A percentile compares a stretch with the other conserved stretches of the same genome.
Evolutionary conservation across 2,113 vertebrate species (phyloP).

Genomic region (Eurypyga helias): DNA sequence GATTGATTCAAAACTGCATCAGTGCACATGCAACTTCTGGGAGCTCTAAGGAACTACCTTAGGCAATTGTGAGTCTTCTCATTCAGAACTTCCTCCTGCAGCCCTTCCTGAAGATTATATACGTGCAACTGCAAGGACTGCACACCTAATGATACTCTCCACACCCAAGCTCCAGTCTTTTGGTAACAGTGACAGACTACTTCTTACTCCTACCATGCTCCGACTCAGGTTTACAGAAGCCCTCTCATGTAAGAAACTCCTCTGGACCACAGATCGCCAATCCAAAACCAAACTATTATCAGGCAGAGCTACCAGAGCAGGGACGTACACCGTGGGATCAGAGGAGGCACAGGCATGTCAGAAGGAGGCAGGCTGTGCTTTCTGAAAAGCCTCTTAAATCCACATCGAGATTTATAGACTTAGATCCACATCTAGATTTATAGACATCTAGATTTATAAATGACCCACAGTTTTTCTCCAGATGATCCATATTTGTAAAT

Average conservation of each 20-base stretch:
- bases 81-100: neutral
- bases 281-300: neutral
- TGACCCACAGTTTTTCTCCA: neutral
- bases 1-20: neutral
- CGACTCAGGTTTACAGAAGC: neutral
- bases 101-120: neutral
- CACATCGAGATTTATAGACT: no score
- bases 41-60: neutral
- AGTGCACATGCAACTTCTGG: neutral
- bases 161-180: neutral
- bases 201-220: neutral
- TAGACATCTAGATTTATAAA: neutral
- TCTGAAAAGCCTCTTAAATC: no score
- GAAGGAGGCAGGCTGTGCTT: neutral
- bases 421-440: no score
- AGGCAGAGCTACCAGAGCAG: neutral
- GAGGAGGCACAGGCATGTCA: accelerated
- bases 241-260: neutral
- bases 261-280: accelerated
- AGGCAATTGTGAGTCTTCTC: accelerated
- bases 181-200: neutral
- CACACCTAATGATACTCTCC: neutral
- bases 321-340: no score
- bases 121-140: neutral
- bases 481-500: neutral